phyloP scores from a whole-genome alignment of 2,797 vertebrate species.

The Sandelia bainsii region DNA sequence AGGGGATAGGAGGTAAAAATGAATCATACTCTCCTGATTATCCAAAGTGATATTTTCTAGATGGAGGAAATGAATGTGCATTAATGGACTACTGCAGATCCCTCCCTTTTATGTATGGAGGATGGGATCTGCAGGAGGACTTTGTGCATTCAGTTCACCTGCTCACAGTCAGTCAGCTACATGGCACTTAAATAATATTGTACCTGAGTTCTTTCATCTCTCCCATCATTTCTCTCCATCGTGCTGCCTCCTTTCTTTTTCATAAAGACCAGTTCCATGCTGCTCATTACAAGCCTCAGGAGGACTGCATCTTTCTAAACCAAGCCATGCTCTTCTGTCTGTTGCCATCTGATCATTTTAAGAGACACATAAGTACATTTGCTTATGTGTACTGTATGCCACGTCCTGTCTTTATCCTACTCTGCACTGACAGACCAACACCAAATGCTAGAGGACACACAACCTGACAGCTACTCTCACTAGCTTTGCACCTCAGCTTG shows the following conservation, averaged over 20 bases:
- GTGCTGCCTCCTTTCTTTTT: background rate
- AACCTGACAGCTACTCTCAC: slow-evolving; percentile 58
- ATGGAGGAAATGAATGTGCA: slow-evolving; percentile 37
- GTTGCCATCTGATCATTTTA: slow-evolving; percentile 9
- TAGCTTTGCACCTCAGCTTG: slow-evolving; percentile 54
- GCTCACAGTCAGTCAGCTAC: slow-evolving; percentile 29
- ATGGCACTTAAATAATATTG: background rate
- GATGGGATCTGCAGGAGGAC: slow-evolving; percentile 14
- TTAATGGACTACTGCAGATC: slow-evolving; percentile 13
- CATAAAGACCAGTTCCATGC: background rate
- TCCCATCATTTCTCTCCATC: background rate
- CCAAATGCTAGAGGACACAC: slow-evolving; percentile 45
- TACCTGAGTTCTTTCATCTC: background rate
- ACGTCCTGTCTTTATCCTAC: slow-evolving; percentile 1
- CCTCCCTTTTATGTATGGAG: background rate
- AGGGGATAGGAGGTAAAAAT: slow-evolving; percentile 43
- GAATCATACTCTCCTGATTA: slow-evolving; percentile 39
- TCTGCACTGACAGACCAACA: slow-evolving; percentile 29
- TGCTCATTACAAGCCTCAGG: background rate
- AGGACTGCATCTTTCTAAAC: background rate
- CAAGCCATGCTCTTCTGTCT: background rate
- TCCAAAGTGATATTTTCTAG: slow-evolving; percentile 33
- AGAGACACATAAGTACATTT: background rate
- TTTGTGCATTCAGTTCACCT: slow-evolving; percentile 33
- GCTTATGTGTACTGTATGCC: slow-evolving; percentile 11